A percentile compares a stretch with the other conserved stretches of the same genome.
Conservation (phyloP, 1,140 invertebrate species). For the Arion vulgaris region DNA sequence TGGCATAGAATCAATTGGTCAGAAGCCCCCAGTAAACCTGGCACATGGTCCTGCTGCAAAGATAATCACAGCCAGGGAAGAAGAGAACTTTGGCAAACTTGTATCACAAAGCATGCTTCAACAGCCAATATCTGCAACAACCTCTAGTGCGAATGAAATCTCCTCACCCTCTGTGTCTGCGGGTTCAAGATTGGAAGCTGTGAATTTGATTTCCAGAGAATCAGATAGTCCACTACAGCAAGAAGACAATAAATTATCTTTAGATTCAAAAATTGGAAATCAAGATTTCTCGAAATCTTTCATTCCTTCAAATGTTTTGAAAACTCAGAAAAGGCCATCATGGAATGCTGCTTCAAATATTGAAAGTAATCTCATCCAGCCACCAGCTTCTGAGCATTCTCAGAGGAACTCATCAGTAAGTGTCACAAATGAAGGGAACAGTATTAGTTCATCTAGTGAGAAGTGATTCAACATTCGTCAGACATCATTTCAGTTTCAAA, state of each 20-base stretch:
- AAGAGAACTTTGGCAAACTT: conserved; percentile 24
- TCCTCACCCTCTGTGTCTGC: neutral
- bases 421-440: neutral
- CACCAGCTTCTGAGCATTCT: conserved; percentile 9
- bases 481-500: conserved; percentile 70
- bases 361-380: neutral
- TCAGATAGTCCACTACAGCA: neutral
- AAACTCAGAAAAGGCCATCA: neutral
- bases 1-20: conserved; percentile 54
- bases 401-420: neutral
- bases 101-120: neutral
- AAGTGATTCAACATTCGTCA: conserved; percentile 49
- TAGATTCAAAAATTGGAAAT: neutral
- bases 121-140: neutral
- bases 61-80: neutral
- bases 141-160: neutral
- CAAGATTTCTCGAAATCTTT: neutral
- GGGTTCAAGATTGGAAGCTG: neutral
- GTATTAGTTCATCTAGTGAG: neutral
- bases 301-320: conserved; percentile 5
- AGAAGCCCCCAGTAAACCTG: conserved; percentile 46
- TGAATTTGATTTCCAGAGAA: neutral
- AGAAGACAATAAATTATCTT: neutral
- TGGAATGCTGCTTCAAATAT: conserved; percentile 11
- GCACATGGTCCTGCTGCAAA: conserved; percentile 39